These are phyloP conservation scores for Allygus modestus DNA, from an alignment of 2,888 invertebrate genomes.

Conservation along the genomic window DNA sequence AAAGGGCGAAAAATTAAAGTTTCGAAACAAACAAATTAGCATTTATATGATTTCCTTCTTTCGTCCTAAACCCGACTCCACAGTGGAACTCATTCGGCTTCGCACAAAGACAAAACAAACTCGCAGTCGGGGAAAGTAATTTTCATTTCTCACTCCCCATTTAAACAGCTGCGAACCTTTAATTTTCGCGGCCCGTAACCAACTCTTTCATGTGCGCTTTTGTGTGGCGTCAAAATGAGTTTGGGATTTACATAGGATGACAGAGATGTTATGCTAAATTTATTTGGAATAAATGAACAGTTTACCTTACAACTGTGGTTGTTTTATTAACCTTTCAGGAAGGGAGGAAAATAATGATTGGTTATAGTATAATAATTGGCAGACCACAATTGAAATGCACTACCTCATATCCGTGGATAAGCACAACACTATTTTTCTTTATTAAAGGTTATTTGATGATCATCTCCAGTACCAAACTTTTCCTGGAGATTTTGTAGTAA, in stretches of 20 bases:
- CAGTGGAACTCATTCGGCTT: not conserved
- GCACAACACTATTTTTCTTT: too few species aligned
- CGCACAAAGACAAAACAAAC: slow-evolving; percentile 37
- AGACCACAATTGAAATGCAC: too few species aligned
- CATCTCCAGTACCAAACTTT: too few species aligned
- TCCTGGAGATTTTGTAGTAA: too few species aligned
- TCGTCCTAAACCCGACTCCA: not conserved
- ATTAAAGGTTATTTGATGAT: too few species aligned
- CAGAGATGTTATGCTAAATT: not conserved
- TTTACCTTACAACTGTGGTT: too few species aligned
- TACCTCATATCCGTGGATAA: too few species aligned
- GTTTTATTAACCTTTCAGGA: too few species aligned
- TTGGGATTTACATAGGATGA: not conserved
- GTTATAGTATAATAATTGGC: too few species aligned
- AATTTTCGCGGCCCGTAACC: slow-evolving; percentile 3
- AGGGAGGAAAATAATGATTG: too few species aligned
- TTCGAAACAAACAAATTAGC: slow-evolving; percentile 9
- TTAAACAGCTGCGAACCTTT: slow-evolving; percentile 35
- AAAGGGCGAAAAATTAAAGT: too few species aligned
- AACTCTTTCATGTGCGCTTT: slow-evolving; percentile 23
- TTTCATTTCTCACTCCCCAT: slow-evolving; percentile 43
- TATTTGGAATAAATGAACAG: too few species aligned
- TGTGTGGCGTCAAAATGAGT: not conserved
- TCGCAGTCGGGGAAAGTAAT: slow-evolving; percentile 26
- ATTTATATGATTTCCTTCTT: slow-evolving; percentile 18